Conservation (phyloP, 2,797 vertebrate genomes). For the Enoplosus armatus region DNA sequence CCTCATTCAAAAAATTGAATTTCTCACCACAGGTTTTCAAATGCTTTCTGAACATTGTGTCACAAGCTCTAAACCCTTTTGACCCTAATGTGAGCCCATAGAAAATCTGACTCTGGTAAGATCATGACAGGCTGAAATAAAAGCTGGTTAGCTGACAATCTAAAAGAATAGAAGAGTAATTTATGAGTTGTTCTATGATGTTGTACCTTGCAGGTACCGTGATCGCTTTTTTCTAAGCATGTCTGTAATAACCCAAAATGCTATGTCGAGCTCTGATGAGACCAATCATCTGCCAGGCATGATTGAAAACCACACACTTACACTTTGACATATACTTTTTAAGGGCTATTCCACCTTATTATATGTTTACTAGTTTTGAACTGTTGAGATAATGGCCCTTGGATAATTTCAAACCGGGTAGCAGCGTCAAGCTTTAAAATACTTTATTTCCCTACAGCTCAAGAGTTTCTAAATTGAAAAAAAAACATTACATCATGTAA, state of each 20-base stretch:
- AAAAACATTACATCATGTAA: slow-evolving; percentile 66
- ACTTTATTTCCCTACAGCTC: slow-evolving; percentile 65
- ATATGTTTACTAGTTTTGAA: slow-evolving; percentile 82
- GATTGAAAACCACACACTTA: slow-evolving; percentile 58
- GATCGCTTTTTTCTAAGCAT: slow-evolving; percentile 57
- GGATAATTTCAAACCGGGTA: slow-evolving; percentile 78
- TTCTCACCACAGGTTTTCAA: neutral
- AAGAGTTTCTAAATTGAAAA: slow-evolving; percentile 62
- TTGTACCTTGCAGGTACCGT: slow-evolving; percentile 52
- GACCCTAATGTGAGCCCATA: slow-evolving; percentile 1
- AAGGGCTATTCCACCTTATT: slow-evolving; percentile 88
- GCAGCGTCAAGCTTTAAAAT: slow-evolving; percentile 84
- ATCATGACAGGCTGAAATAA: slow-evolving; percentile 22
- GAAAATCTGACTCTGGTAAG: slow-evolving; percentile 12
- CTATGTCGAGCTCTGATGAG: slow-evolving; percentile 50
- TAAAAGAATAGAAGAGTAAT: slow-evolving; percentile 6
- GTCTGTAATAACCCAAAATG: slow-evolving; percentile 59
- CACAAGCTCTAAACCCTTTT: neutral
- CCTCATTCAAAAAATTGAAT: neutral
- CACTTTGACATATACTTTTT: slow-evolving; percentile 73
- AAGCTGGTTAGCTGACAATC: slow-evolving; percentile 64
- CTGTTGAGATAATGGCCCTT: slow-evolving; percentile 76
- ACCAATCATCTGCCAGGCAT: slow-evolving; percentile 59
- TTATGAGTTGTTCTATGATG: slow-evolving; percentile 26
- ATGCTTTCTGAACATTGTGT: neutral